These are phyloP conservation scores for Drosophila pseudoobscura DNA, from an alignment of 1,140 invertebrate species.

Conservation along the genomic window DNA sequence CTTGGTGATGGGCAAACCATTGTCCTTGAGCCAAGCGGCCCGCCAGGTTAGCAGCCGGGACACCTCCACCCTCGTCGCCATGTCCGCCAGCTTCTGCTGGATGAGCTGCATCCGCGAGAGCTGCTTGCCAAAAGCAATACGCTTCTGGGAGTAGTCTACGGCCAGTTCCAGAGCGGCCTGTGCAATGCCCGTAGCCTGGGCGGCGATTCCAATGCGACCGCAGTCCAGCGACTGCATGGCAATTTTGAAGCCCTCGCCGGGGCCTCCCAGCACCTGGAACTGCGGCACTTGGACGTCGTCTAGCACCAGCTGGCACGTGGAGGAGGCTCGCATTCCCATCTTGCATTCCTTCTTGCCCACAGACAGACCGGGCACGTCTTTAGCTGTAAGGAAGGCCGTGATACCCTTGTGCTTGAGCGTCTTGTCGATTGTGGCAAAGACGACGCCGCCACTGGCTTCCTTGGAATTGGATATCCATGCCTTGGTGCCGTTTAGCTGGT, in stretches of 20 bases:
- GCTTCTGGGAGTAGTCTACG: slow-evolving; percentile 95
- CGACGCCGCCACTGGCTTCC: slow-evolving; percentile 92
- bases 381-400: slow-evolving; percentile 94
- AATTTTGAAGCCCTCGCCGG: slow-evolving; percentile 95
- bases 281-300: slow-evolving; percentile 93
- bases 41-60: slow-evolving; percentile 95
- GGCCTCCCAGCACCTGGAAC: slow-evolving; percentile 90
- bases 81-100: slow-evolving; percentile 96
- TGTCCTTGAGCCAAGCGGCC: slow-evolving; percentile 95
- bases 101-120: slow-evolving; percentile 94
- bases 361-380: slow-evolving; percentile 88
- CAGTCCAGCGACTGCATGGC: slow-evolving; percentile 95
- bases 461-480: slow-evolving; percentile 97
- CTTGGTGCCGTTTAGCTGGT: slow-evolving; percentile 95
- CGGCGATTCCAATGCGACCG: slow-evolving; percentile 95
- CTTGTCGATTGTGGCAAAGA: slow-evolving; percentile 97
- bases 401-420: slow-evolving; percentile 95
- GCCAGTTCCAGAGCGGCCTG: slow-evolving; percentile 96
- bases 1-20: slow-evolving; percentile 93
- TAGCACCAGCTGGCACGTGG: slow-evolving; percentile 96
- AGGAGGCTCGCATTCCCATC: slow-evolving; percentile 95
- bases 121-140: slow-evolving; percentile 93
- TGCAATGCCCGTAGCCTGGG: slow-evolving; percentile 95
- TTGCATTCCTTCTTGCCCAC: slow-evolving; percentile 98
- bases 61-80: slow-evolving; percentile 92